Evolutionary conservation across 2,888 invertebrate species (phyloP).

Genomic region (Didymodactylos carnosus): DNA sequence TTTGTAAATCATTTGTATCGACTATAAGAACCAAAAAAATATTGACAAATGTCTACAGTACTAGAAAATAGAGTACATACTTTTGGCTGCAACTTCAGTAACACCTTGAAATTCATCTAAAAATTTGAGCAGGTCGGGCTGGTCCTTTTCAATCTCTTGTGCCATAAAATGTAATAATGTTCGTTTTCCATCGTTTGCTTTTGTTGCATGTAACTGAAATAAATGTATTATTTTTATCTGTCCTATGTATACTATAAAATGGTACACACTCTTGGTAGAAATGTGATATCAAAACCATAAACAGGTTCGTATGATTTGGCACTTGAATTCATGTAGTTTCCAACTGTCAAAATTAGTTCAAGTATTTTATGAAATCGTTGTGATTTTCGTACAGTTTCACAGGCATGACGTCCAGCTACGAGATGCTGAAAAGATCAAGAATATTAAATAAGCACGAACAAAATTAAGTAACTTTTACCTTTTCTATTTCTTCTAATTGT

Average conservation of each 20-base stretch:
- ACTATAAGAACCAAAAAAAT: slow-evolving; percentile 23
- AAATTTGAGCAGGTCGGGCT: slow-evolving; percentile 62
- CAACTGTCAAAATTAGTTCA: slow-evolving; percentile 65
- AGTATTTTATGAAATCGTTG: slow-evolving; percentile 70
- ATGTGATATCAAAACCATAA: slow-evolving; percentile 86
- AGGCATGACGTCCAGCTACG: slow-evolving; percentile 41
- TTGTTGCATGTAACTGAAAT: slow-evolving; percentile 39
- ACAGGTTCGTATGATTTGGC: slow-evolving; percentile 69
- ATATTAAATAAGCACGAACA: background rate
- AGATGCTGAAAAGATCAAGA: background rate
- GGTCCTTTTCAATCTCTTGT: slow-evolving; percentile 64
- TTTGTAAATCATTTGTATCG: slow-evolving; percentile 35
- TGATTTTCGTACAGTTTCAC: slow-evolving; percentile 72
- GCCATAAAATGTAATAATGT: slow-evolving; percentile 78
- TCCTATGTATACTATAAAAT: background rate
- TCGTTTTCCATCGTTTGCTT: slow-evolving; percentile 72
- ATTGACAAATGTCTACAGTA: background rate
- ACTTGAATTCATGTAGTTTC: slow-evolving; percentile 90
- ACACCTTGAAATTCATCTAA: slow-evolving; percentile 63
- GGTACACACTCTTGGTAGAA: slow-evolving; percentile 57
- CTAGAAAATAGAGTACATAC: slow-evolving; percentile 20
- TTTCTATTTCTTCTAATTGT: background rate
- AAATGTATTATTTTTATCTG: background rate
- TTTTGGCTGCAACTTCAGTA: slow-evolving; percentile 57
- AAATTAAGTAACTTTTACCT: background rate